phyloP scores from a whole-genome alignment of 2,888 invertebrate genomes.

The Caenorhabditis afra region DNA sequence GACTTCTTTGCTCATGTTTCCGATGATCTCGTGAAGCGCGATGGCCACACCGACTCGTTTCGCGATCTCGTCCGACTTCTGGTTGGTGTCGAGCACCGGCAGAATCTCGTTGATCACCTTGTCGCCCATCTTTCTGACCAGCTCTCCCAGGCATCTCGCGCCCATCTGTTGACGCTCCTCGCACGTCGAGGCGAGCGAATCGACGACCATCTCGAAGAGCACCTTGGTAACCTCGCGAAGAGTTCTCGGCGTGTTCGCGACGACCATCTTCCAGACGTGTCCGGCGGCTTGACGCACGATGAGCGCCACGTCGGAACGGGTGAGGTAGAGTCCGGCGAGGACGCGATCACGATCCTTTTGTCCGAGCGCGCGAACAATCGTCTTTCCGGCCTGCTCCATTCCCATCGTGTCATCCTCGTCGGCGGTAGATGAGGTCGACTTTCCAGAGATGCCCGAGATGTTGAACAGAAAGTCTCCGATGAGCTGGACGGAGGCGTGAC shows the following conservation, averaged over 20 bases:
- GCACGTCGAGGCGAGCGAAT: conserved; percentile 95
- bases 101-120: conserved; percentile 86
- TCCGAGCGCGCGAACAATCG: conserved; percentile 92
- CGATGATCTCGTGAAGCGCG: conserved; percentile 95
- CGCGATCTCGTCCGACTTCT: conserved; percentile 92
- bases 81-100: conserved; percentile 94
- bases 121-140: conserved; percentile 97
- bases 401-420: conserved; percentile 99
- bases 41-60: conserved; percentile 99
- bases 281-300: conserved; percentile 97
- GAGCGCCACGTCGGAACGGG: conserved; percentile 95
- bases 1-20: conserved; percentile 88
- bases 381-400: conserved; percentile 93
- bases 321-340: conserved; percentile 95
- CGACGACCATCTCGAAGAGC: conserved; percentile 89
- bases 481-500: conserved; percentile 92
- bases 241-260: conserved; percentile 96
- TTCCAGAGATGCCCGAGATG: conserved; percentile 95
- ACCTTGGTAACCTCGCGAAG: conserved; percentile 95
- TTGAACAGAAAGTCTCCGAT: conserved; percentile 95
- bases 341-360: conserved; percentile 93
- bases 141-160: conserved; percentile 94
- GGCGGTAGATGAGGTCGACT: conserved; percentile 98
- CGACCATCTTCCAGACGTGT: conserved; percentile 99
- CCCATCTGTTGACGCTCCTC: conserved; percentile 96